A percentile compares a stretch with the other conserved stretches of the same genome.
phyloP scores from a whole-genome alignment of 2,888 invertebrate genomes.

The Himalopsyche tibetana region DNA sequence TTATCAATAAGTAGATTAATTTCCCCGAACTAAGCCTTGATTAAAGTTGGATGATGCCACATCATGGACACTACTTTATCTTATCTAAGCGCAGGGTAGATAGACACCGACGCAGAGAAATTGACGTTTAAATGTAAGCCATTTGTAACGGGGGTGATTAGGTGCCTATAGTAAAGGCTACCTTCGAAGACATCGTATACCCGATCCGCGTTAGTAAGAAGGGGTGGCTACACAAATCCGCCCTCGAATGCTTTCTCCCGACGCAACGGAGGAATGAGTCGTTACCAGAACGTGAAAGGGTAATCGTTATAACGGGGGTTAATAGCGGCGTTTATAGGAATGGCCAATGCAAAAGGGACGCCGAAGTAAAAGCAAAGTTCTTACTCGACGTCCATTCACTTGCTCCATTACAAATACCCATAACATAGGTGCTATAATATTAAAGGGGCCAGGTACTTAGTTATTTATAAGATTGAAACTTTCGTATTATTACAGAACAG shows the following conservation, averaged over 20 bases:
- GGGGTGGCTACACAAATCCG: slow-evolving; percentile 34
- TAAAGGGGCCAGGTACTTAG: no score
- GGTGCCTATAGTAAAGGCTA: slow-evolving; percentile 32
- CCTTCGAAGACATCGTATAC: slow-evolving; percentile 53
- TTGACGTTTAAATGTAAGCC: slow-evolving; percentile 47
- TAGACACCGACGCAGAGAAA: slow-evolving; percentile 27
- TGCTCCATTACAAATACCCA: slow-evolving; percentile 3
- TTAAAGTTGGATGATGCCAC: neutral
- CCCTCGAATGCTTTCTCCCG: slow-evolving; percentile 22
- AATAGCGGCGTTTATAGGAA: slow-evolving; percentile 64
- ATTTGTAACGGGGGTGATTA: slow-evolving; percentile 61
- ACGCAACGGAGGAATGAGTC: slow-evolving; percentile 46
- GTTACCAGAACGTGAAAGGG: slow-evolving; percentile 62
- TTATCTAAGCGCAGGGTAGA: neutral
- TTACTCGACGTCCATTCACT: slow-evolving; percentile 23
- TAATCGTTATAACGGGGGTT: slow-evolving; percentile 64
- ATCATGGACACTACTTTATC: slow-evolving; percentile 17
- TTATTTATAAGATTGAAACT: no score
- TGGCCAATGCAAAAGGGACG: slow-evolving; percentile 57
- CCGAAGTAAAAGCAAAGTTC: slow-evolving; percentile 40
- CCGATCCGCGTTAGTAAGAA: slow-evolving; percentile 44
- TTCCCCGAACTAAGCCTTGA: neutral
- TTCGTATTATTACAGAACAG: no score
- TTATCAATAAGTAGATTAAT: no score
- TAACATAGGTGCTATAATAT: no score